A percentile compares a stretch with the other conserved stretches of the same genome.
phyloP scores from a whole-genome alignment of 1,140 invertebrate genomes.

The Lucilia cuprina region DNA sequence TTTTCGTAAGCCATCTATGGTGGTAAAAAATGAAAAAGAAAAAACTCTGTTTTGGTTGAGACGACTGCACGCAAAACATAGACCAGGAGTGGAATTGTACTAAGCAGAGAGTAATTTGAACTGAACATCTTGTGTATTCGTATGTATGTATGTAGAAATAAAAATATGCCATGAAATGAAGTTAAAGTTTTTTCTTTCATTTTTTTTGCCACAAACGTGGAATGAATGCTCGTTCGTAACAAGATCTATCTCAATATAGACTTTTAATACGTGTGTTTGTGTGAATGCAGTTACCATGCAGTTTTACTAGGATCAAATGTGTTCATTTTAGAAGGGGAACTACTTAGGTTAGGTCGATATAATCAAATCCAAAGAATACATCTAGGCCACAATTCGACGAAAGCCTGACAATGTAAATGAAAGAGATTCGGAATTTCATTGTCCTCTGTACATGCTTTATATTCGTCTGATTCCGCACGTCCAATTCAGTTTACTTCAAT shows the following conservation, averaged over 20 bases:
- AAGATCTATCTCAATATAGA: neutral
- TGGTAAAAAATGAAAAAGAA: slow-evolving; percentile 19
- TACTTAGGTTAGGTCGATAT: no score
- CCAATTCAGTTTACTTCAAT: no score
- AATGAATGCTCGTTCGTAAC: neutral
- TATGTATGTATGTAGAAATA: neutral
- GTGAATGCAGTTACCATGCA: no score
- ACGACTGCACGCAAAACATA: slow-evolving; percentile 16
- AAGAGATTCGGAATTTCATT: no score
- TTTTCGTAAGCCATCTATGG: slow-evolving; percentile 22
- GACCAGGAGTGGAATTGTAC: neutral
- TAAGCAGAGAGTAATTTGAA: slow-evolving; percentile 1
- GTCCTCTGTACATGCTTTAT: no score
- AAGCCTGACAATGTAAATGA: no score
- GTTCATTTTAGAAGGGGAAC: no score
- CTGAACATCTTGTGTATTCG: neutral
- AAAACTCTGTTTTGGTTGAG: neutral
- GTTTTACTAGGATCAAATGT: no score
- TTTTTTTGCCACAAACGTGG: neutral
- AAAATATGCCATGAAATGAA: neutral
- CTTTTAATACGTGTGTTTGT: neutral
- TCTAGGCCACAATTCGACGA: no score
- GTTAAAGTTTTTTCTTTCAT: neutral
- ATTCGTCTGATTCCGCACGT: no score
- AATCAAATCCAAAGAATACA: no score